Base-by-base conservation (phyloP, 2,888 invertebrate genomes). In the Cerceris ruficornis region DNA sequence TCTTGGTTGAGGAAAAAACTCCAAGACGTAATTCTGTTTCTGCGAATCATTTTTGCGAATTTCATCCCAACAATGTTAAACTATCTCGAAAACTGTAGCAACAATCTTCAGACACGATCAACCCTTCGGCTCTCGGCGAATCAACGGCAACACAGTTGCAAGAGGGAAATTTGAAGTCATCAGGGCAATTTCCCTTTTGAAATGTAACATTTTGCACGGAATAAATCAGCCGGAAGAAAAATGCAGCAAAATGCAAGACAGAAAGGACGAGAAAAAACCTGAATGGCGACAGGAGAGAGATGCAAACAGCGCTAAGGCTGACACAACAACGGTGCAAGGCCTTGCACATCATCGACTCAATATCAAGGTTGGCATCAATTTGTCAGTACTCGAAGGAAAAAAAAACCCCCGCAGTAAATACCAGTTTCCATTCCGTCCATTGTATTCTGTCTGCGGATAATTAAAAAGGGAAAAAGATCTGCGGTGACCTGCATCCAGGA, bases 301-400 rank as follows among this genome's bases (percentile, higher is more conserved):
- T 11, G 52, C 52, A n/a, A n/a, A n/a, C 13, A n/a, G 7, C 1
- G 52, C 13, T 9, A 17, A 46, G 46, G 13, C 8, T 46, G 13
- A 46, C 13, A 13, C 46, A 28, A 28, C 28, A 28, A 46, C 13
- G 6, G 46, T 42, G n/a, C 2, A 28, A 15, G n/a, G 42, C 6
- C 52, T 9, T 41, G 15, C 54, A 49, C 43, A 72, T 62, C 70
- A 54, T 76, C 62, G 58, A 58, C 54, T 76, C 72, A 72, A 76
- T 72, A 76, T 76, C 75, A 76, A 76, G 75, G 72, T 76, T 76
- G 72, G 66, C 68, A 68, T 76, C 58, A 76, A 76, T 76, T 76
- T 76, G 67, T 49, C 65, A 54, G 54, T 54, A 52, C 65, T 17
- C 17, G 17, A 17, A 15, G 42, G 7, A 46, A 39, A 46, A 42